Conservation (phyloP, 1,140 invertebrate genomes). For the Drosophila teissieri region DNA sequence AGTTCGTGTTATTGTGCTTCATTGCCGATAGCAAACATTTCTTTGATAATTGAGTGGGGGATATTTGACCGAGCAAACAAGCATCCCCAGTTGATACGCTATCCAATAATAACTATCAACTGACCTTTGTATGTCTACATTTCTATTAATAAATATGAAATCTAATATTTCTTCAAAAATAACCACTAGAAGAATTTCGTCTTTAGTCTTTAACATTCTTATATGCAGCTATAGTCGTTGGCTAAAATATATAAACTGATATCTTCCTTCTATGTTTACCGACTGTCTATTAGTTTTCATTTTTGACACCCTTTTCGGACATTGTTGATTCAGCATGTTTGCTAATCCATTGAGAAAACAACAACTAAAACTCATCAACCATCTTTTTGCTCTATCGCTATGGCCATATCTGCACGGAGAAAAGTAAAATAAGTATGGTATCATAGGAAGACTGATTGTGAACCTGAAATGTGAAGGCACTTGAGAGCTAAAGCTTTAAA, state of each 20-base stretch:
- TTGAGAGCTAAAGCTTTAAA: too few relatives aligned
- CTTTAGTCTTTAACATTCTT: not conserved
- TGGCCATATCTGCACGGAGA: not conserved
- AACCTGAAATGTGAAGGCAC: too few relatives aligned
- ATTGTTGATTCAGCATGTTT: conserved; percentile 51
- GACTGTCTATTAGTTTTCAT: conserved; percentile 10
- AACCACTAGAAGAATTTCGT: too few relatives aligned
- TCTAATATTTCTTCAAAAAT: too few relatives aligned
- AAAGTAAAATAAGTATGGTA: not conserved
- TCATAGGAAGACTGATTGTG: too few relatives aligned
- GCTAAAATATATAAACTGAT: not conserved
- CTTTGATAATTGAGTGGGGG: not conserved
- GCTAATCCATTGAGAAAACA: conserved; percentile 19
- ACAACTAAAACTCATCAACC: conserved; percentile 34
- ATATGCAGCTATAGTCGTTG: not conserved
- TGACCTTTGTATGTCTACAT: not conserved
- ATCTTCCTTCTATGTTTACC: not conserved
- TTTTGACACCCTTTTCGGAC: conserved; percentile 43
- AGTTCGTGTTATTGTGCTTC: conserved; percentile 10
- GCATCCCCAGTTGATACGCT: not conserved
- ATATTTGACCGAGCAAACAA: not conserved
- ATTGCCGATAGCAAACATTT: conserved; percentile 13
- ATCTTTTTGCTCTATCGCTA: conserved; percentile 8
- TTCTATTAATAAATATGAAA: too few relatives aligned
- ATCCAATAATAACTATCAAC: not conserved